Percentiles rank a stretch among this genome's conserved stretches.
Evolutionary conservation across 2,797 vertebrate genomes (phyloP).

Genomic region (Buphagus erythrorhynchus): DNA sequence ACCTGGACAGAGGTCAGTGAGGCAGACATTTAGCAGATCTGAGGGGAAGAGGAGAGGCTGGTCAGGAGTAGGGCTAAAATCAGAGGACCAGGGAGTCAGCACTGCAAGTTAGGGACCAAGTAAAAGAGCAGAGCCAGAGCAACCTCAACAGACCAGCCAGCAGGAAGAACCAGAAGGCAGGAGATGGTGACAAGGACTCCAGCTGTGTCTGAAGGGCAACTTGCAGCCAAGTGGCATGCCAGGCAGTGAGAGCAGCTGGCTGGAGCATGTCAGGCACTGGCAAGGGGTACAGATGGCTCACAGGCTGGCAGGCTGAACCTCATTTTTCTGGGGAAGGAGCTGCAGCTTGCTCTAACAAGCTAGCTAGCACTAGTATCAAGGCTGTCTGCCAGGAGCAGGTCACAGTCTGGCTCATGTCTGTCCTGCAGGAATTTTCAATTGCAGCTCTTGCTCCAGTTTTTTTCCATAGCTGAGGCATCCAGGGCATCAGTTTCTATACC

Average conservation of each 20-base stretch:
- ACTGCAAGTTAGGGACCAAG: background rate
- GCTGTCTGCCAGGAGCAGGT: background rate
- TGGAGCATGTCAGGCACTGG: background rate
- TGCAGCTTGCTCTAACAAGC: background rate
- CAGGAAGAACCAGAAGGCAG: background rate
- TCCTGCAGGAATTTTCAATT: background rate
- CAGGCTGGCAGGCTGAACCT: background rate
- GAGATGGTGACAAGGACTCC: background rate
- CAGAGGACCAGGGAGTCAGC: background rate
- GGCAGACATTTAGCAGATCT: background rate
- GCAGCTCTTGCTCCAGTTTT: background rate
- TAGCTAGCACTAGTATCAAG: accelerated
- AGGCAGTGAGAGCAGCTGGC: background rate
- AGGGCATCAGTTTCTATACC: background rate
- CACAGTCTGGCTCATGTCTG: background rate
- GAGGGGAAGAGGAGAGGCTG: background rate
- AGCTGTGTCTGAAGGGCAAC: background rate
- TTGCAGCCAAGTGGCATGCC: background rate
- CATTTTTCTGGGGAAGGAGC: background rate
- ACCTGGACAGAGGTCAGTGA: background rate
- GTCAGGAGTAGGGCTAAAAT: background rate
- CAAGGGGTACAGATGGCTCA: background rate
- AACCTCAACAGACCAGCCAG: background rate
- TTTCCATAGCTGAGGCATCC: background rate
- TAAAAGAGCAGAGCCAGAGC: background rate